These are phyloP conservation scores for Phenganax marumi DNA, from an alignment of 92 coral and sea anemone species.

Conservation along the genomic window DNA sequence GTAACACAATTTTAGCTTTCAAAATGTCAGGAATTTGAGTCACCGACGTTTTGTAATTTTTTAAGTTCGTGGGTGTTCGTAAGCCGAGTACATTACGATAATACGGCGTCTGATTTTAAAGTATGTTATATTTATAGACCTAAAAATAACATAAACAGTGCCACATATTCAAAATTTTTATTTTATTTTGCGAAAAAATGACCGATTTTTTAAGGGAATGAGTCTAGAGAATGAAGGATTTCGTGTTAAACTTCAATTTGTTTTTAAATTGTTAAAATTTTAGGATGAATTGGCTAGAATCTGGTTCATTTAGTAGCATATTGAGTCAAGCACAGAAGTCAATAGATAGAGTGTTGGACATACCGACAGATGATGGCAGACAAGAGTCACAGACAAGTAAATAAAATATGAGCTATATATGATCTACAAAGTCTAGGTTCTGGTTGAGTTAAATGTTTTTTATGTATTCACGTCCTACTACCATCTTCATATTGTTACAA, in stretches of 20 bases:
- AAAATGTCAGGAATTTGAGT: background rate
- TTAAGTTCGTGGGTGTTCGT: background rate
- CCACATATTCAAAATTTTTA: background rate
- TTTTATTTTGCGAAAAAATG: no score
- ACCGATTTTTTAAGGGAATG: no score
- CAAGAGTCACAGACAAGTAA: background rate
- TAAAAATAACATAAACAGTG: background rate
- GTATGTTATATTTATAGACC: background rate
- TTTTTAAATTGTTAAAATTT: background rate
- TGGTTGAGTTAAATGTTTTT: no score
- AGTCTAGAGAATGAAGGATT: background rate
- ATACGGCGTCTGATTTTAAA: background rate
- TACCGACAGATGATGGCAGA: constrained; percentile 57
- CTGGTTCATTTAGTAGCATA: constrained; percentile 69
- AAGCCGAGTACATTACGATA: background rate
- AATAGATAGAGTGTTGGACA: constrained; percentile 89
- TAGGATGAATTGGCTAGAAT: constrained; percentile 93
- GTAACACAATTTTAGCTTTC: background rate
- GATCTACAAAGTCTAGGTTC: no score
- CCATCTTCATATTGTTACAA: no score
- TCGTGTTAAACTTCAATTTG: background rate
- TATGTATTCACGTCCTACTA: no score
- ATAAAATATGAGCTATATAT: background rate
- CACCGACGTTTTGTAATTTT: background rate
- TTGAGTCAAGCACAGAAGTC: constrained; percentile 87